Base-by-base conservation (phyloP, 2,113 vertebrate species). In the Micronisus gabar region DNA sequence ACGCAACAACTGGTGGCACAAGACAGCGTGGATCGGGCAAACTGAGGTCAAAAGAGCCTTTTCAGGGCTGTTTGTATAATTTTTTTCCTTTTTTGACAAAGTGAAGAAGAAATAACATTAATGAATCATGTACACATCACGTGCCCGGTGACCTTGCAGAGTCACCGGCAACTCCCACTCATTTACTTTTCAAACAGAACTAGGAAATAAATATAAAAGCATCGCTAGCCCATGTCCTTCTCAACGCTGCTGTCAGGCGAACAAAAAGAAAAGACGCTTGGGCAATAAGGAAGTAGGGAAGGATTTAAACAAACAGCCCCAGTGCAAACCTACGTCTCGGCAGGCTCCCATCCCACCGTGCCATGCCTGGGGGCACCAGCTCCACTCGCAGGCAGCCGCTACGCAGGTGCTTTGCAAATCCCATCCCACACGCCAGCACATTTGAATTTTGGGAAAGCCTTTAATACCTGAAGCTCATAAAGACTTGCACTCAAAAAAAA, bases 11-110 rank as follows among this genome's bases (percentile, higher is more conserved):
- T 0, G 0, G 9, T 20, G 27, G 27, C 62, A 83, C 0, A 15
- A 3, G 21, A 20, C 2, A 1, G 53, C 55, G 21, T 0, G 0
- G 34, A 52, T 17, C 3, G 3, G 27, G 43, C 62, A 55, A 66
- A 52, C 14, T 7, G 8, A 48, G 85, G 17, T 16, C 74, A 58
- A 66, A 70, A 2, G 7, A 25, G 26, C 6, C 68, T 71, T 47
- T 34, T 40, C 20, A 5, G 22, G 27, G 32, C 26, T 80, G 30
- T 30, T 40, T 29, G 11, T 9, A 5, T 15, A 5, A 3, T 30
- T 40, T 34, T 48, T 34, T 19, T 7, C 27, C 14, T 40, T 73
- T 94, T 80, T 67, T 47, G 20, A 75, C 48, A 56, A 82, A 84
- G n/a, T 40, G 10, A 81, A 80, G 18, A 73, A 78, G 38, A 86